These are phyloP conservation scores for Melanchra persicariae DNA, from an alignment of 2,888 invertebrate species.

Conservation along the genomic window DNA sequence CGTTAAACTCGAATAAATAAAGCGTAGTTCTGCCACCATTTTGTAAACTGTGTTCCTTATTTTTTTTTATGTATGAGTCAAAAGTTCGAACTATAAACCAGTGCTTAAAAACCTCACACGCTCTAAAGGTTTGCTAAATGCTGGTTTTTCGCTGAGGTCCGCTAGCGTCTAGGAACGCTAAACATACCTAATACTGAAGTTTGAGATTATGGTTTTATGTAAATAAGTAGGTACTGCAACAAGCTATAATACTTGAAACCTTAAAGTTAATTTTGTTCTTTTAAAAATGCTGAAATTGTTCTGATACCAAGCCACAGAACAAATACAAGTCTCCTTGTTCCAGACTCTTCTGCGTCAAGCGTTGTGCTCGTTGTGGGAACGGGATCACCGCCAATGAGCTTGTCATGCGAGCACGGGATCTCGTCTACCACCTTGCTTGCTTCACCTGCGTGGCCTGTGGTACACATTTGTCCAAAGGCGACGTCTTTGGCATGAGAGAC, in stretches of 20 bases:
- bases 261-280: neutral
- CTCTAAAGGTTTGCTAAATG: neutral
- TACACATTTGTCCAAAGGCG: slow-evolving; percentile 95
- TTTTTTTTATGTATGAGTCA: neutral
- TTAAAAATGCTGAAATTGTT: no score
- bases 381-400: slow-evolving; percentile 96
- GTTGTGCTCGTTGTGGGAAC: slow-evolving; percentile 96
- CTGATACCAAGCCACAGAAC: slow-evolving; percentile 24
- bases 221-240: neutral
- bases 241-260: neutral
- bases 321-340: slow-evolving; percentile 77
- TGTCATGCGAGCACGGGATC: slow-evolving; percentile 97
- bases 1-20: neutral
- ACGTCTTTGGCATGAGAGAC: slow-evolving; percentile 97
- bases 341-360: slow-evolving; percentile 96
- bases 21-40: neutral
- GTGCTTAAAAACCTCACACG: neutral
- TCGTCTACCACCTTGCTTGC: slow-evolving; percentile 97
- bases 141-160: neutral
- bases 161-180: no score
- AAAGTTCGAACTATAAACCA: neutral
- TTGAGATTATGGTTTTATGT: no score
- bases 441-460: slow-evolving; percentile 97
- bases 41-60: neutral
- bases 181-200: no score